Base-by-base conservation (phyloP, 2,888 invertebrate species). In the Agrochola lota region DNA sequence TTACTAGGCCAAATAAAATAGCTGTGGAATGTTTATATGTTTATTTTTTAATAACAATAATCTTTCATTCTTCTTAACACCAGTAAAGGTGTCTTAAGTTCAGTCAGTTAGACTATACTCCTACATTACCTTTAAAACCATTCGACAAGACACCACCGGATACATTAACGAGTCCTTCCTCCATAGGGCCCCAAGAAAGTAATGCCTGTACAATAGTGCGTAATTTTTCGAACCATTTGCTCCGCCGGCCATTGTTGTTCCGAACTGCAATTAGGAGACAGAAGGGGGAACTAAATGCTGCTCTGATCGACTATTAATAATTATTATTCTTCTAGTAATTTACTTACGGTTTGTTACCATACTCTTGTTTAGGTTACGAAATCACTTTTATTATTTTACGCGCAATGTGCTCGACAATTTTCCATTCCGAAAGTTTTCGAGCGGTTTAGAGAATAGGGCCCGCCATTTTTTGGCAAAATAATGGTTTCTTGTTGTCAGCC, bases 161-260 rank as follows among this genome's bases (percentile, higher is more conserved):
- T 46, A 77, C 68, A 80, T 73, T 85, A 79, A 81, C 82, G 84
- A 83, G 74, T 75, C 60, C 35, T 66, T 23, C 49, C 70, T 64
- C n/a, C 12, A 84, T 83, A 79, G 80, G 30, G 63, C 23, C 73
- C 82, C 74, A 77, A 86, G 83, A 83, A 77, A 83, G 85, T 85
- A 81, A 81, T 83, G 85, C 80, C 87, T 86, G 89, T 84, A 92
- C 93, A 93, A 92, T 93, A 93, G 93, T 91, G 91, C 90, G 93
- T 93, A 94, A 94, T 95, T 95, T 95, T 94, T 95, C 95, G 92
- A 92, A 73, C 91, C 94, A 95, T 95, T 95, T 94, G 85, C 91
- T 89, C 81, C 88, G 85, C 77, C 83, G 76, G 70, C 91, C 92
- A 92, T 93, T 92, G 91, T 92, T 87, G 87, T 88, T 71, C 63